phyloP scores from a whole-genome alignment of 2,888 invertebrate species.

The Ernsta delagoae region DNA sequence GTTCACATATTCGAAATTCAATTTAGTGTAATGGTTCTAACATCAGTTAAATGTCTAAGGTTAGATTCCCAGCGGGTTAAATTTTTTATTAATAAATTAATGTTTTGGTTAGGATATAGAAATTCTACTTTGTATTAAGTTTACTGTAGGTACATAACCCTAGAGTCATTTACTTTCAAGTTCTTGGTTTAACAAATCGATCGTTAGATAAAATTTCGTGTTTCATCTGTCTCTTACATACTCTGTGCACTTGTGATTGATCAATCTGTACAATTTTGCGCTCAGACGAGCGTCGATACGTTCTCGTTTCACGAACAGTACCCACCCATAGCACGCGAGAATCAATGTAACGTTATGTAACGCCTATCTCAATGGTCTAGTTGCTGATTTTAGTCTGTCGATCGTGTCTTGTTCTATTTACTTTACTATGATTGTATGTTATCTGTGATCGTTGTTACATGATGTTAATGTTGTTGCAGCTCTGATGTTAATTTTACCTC shows the following conservation, averaged over 20 bases:
- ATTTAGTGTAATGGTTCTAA: no score
- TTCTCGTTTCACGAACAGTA: slow-evolving; percentile 13
- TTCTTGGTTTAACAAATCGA: neutral
- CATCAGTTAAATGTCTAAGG: no score
- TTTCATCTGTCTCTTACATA: neutral
- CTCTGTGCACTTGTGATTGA: slow-evolving; percentile 4
- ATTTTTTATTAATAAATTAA: no score
- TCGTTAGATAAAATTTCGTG: neutral
- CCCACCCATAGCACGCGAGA: slow-evolving; percentile 19
- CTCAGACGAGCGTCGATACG: slow-evolving; percentile 17
- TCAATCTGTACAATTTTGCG: slow-evolving; percentile 27
- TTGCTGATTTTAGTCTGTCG: slow-evolving; percentile 7
- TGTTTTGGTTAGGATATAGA: no score
- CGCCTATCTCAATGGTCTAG: slow-evolving; percentile 3
- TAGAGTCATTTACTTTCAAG: no score
- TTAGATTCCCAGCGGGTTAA: no score
- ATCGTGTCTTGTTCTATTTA: slow-evolving; percentile 4
- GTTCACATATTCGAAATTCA: no score
- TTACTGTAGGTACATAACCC: no score
- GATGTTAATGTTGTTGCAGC: no score
- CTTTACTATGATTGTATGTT: neutral
- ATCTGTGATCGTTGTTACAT: no score
- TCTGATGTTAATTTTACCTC: no score
- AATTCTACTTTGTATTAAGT: no score
- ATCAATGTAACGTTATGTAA: slow-evolving; percentile 34